Base-by-base conservation (phyloP, 2,888 invertebrate species). In the Suillia variegata region DNA sequence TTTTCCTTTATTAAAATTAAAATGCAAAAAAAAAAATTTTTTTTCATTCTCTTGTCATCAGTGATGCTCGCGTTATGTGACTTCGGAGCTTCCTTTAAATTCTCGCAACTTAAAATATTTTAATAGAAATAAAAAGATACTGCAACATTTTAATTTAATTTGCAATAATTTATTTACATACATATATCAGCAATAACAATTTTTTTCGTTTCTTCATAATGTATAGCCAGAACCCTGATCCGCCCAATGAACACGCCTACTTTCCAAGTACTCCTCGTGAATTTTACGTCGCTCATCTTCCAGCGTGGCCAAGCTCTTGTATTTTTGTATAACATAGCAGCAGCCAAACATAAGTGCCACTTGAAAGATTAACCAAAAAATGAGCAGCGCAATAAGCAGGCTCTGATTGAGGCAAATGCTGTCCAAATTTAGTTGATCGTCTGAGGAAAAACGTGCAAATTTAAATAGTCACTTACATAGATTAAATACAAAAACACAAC, bases 181-280 rank as follows among this genome's bases (percentile, higher is more conserved):
- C 6, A 10, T 38, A 38, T 38, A 38, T n/a, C 38, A 38, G 15
- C 38, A n/a, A 50, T 13, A 50, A 22, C 22, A 50, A 50, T 3
- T 50, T 22, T 48, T 17, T 26, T n/a, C n/a, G 6, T 26, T 31
- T 12, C 17, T 6, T 62, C 77, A 79, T 20, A 79, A 70, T 45
- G 79, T 79, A 60, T 77, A 79, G 15, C 77, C 79, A n/a, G n/a
- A n/a, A 61, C 78, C 76, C 54, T 79, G 79, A 70, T 90, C 89
- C 0, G 89, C 89, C 88, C 89, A 90, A 73, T 87, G 89, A 2
- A 90, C 90, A 54, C 89, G 84, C 31, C 89, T 82, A n/a, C 88
- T 87, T 49, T 88, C 85, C 58, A 85, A 84, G n/a, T 85, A 86
- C 61, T 89, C 89, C 77, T 89, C 89, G 61, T 85, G 83, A 26